Base-by-base conservation (phyloP, 2,113 vertebrate genomes). In the Alethe castanea region DNA sequence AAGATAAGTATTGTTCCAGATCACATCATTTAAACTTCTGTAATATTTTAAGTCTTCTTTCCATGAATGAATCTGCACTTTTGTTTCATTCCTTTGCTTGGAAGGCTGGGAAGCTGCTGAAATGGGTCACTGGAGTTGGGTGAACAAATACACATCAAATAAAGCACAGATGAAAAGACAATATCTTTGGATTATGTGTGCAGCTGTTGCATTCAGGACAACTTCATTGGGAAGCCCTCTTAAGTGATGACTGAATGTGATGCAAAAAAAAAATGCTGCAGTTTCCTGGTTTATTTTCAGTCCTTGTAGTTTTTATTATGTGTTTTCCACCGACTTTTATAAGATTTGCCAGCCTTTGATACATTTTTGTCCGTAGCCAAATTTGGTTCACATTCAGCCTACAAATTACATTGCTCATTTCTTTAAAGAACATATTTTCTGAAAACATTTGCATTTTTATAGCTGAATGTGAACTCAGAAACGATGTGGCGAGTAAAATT, bases 161-260 rank as follows among this genome's bases (percentile, higher is more conserved):
- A 61, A 67, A 95, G 35, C 6, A 1, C 79, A 56, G 62, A 59
- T 77, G 73, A 85, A 85, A 71, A 44, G 36, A 26, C 14, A 23
- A 0, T 73, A 48, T 74, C 28, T 61, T 79, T 80, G 42, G 35
- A 18, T 69, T 82, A 38, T 65, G 12, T 71, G 80, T 82, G 85
- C 91, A 87, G 91, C 88, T 96, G 67, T 77, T 95, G 52, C 40
- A 78, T 69, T 88, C 45, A 72, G 67, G 48, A 61, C 80, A 83
- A 35, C 81, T 92, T 94, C 40, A 74, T 44, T 87, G 38, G 71
- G 62, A 92, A 69, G 28, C 40, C 52, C 33, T 29, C 14, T 80
- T 35, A 60, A 78, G 22, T 69, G 19, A n/a, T 50, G 29, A 62
- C 40, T 78, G 64, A 82, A 50, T 79, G 36, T 48, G 81, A 45